Percentiles rank a stretch among this genome's conserved stretches.
These are phyloP conservation scores for Bryconaethiops microstoma DNA, from an alignment of 2,797 vertebrate species.

Conservation along the genomic window DNA sequence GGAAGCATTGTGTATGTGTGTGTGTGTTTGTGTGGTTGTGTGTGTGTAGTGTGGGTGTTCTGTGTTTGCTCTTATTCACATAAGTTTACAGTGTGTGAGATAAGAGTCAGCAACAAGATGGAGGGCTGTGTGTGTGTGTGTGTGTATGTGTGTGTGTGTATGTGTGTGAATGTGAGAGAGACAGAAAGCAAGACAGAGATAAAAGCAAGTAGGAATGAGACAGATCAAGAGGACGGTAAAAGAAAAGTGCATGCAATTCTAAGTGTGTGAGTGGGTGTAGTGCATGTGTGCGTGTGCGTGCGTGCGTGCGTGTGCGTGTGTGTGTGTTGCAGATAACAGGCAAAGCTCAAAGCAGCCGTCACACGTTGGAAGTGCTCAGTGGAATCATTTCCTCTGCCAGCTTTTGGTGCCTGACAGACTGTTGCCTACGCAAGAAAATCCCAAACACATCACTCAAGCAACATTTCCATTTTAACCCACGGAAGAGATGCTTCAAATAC, in stretches of 20 bases:
- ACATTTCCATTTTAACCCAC: background rate
- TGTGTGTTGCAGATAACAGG: constrained; percentile 30
- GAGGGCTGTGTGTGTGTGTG: constrained; percentile 22
- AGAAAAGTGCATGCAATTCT: constrained; percentile 39
- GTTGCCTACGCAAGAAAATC: background rate
- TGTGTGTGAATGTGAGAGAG: constrained; percentile 32
- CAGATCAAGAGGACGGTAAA: background rate
- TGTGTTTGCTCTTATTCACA: constrained; percentile 50
- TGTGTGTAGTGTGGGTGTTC: constrained; percentile 46
- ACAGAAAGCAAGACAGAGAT: background rate
- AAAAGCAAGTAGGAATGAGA: background rate
- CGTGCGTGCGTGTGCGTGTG: constrained; percentile 22
- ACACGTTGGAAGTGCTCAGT: constrained; percentile 6
- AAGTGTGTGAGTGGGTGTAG: constrained; percentile 37
- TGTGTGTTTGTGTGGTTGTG: constrained; percentile 32
- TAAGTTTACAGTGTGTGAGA: constrained; percentile 46
- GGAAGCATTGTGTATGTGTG: constrained; percentile 30
- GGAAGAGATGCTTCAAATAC: constrained; percentile 23
- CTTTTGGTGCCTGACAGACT: constrained; percentile 11
- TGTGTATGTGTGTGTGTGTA: background rate
- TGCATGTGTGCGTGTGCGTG: background rate
- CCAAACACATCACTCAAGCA: constrained; percentile 2
- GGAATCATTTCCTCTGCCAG: constrained; percentile 4
- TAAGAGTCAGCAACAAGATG: constrained; percentile 43
- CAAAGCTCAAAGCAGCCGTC: constrained; percentile 29